phyloP scores from a whole-genome alignment of 2,888 invertebrate genomes.

The Acrobasis consociella region DNA sequence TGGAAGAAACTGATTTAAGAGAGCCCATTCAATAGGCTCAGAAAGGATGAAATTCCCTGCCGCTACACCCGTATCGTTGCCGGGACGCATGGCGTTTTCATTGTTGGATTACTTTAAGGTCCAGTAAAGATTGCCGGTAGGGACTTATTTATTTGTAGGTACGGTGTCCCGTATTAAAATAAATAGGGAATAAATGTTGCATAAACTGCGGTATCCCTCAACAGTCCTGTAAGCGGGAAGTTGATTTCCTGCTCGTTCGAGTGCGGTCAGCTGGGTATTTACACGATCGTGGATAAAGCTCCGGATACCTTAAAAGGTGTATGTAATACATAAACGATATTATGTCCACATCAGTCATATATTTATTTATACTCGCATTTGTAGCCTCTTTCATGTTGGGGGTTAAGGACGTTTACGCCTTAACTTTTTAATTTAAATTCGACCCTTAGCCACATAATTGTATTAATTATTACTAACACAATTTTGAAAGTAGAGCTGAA shows the following conservation, averaged over 20 bases:
- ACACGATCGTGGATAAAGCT: slow-evolving; percentile 1
- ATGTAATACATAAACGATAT: background rate
- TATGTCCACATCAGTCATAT: background rate
- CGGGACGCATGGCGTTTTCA: slow-evolving; percentile 37
- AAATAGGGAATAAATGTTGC: slow-evolving; percentile 16
- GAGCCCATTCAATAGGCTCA: slow-evolving; percentile 62
- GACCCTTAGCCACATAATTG: background rate
- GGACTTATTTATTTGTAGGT: slow-evolving; percentile 30
- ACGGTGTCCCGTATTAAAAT: slow-evolving; percentile 15
- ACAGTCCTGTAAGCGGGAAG: slow-evolving; percentile 7
- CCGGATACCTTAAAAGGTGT: background rate
- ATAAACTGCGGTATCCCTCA: slow-evolving; percentile 9
- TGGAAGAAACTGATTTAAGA: slow-evolving; percentile 73
- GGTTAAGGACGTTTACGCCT: background rate
- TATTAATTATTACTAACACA: background rate
- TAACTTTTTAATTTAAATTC: slow-evolving; percentile 1
- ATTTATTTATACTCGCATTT: background rate
- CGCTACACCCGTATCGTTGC: slow-evolving; percentile 43
- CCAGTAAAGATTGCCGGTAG: slow-evolving; percentile 25
- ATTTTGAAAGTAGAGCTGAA: background rate
- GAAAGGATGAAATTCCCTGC: slow-evolving; percentile 56
- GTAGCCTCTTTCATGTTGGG: background rate
- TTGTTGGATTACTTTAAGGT: slow-evolving; percentile 44
- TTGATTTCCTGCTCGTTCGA: slow-evolving; percentile 13
- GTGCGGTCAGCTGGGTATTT: slow-evolving; percentile 11